Percentiles rank a stretch among this genome's conserved stretches.
Evolutionary conservation across 2,113 vertebrate species (phyloP).

Genomic region (Colossoma macropomum): DNA sequence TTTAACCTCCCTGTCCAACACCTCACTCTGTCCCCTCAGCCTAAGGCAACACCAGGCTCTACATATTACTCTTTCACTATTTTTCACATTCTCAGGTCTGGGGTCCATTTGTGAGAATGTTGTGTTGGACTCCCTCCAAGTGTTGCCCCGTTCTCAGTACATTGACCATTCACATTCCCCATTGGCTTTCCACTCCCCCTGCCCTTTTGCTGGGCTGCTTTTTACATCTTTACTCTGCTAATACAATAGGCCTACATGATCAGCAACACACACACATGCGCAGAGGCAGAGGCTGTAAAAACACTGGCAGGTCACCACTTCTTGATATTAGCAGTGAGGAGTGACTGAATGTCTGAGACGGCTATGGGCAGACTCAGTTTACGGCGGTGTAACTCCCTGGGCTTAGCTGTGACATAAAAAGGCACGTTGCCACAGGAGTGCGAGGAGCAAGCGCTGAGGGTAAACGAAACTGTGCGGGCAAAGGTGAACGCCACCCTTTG

Average conservation of each 20-base stretch:
- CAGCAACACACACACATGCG: conserved; percentile 41
- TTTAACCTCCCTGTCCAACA: neutral
- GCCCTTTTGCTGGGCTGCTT: conserved; percentile 58
- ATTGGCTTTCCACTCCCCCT: conserved; percentile 45
- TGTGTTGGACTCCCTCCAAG: conserved; percentile 57
- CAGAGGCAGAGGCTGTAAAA: conserved; percentile 63
- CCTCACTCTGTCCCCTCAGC: conserved; percentile 25
- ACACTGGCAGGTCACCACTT: conserved; percentile 61
- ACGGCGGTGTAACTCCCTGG: conserved; percentile 49
- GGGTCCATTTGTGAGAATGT: conserved; percentile 52
- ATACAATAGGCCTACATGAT: conserved; percentile 55
- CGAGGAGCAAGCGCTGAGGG: conserved; percentile 14
- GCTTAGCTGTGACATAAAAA: conserved; percentile 56
- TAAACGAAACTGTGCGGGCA: conserved; percentile 14
- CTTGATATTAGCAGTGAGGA: conserved; percentile 58
- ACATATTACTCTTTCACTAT: conserved; percentile 48
- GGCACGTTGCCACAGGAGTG: conserved; percentile 49
- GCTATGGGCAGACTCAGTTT: conserved; percentile 54
- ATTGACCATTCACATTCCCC: conserved; percentile 53
- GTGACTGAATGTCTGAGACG: conserved; percentile 62
- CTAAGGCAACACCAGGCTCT: conserved; percentile 25
- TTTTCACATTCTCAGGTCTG: conserved; percentile 53
- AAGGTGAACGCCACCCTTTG: conserved; percentile 35
- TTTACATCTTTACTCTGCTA: conserved; percentile 67
- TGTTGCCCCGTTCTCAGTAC: conserved; percentile 61